These are phyloP conservation scores for Thereva unica DNA, from an alignment of 2,888 invertebrate species.

Conservation along the genomic window DNA sequence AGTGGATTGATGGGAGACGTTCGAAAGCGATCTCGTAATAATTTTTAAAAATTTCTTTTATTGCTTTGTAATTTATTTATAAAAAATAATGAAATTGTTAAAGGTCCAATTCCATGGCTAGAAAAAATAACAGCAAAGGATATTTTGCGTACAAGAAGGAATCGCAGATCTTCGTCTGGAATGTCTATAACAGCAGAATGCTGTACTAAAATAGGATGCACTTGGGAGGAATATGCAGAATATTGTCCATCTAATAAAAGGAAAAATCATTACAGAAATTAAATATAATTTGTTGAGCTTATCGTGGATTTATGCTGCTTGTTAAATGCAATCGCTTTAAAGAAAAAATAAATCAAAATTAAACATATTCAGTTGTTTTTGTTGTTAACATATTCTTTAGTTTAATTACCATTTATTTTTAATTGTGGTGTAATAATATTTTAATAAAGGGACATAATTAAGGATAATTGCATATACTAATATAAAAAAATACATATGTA, in stretches of 20 bases:
- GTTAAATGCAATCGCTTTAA: no score
- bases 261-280: constrained; percentile 50
- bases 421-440: no score
- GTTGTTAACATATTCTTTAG: no score
- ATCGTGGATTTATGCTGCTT: no score
- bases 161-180: constrained; percentile 41
- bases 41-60: neutral
- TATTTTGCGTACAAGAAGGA: constrained; percentile 50
- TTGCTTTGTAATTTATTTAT: no score
- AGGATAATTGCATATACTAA: no score
- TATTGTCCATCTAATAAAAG: constrained; percentile 66
- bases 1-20: constrained; percentile 48
- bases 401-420: no score
- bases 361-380: no score
- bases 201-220: constrained; percentile 63
- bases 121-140: constrained; percentile 52
- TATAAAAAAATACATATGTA: no score
- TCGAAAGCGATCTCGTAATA: constrained; percentile 20
- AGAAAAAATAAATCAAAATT: no score
- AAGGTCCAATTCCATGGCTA: constrained; percentile 55
- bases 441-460: no score
- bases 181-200: constrained; percentile 64
- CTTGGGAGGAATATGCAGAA: constrained; percentile 69
- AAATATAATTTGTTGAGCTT: neutral
- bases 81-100: constrained; percentile 41